These are phyloP conservation scores for Lepidocyrtinus sp. DNA, from an alignment of 2,888 invertebrate species.

Conservation along the genomic window DNA sequence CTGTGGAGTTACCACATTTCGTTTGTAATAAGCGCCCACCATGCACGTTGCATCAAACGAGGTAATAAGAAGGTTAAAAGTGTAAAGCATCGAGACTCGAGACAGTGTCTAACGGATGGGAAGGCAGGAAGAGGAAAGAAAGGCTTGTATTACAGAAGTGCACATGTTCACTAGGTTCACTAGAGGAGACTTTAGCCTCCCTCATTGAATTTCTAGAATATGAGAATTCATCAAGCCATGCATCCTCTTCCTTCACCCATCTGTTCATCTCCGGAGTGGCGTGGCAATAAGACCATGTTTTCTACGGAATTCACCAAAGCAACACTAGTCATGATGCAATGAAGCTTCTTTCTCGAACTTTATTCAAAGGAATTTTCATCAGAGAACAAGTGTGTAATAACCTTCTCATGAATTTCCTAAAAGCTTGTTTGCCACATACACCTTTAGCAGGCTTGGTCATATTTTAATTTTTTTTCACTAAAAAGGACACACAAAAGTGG, in stretches of 20 bases:
- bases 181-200: constrained; percentile 15
- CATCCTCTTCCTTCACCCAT: constrained; percentile 44
- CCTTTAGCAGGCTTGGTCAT: constrained; percentile 15
- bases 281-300: neutral
- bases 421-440: no score
- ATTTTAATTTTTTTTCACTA: constrained; percentile 17
- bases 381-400: no score
- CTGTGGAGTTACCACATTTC: neutral
- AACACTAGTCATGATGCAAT: neutral
- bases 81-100: no score
- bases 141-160: constrained; percentile 17
- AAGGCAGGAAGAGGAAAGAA: constrained; percentile 18
- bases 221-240: constrained; percentile 42
- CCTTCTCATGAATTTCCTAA: neutral
- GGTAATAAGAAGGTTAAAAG: no score
- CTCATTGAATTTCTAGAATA: neutral
- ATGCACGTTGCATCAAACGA: no score
- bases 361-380: no score
- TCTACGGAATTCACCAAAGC: neutral
- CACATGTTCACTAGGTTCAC: constrained; percentile 26
- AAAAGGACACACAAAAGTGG: constrained; percentile 42
- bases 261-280: constrained; percentile 27
- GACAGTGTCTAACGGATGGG: no score
- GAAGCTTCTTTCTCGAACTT: neutral
- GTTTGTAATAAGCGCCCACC: neutral